Base-by-base conservation (phyloP, 53 echinoderm and acorn worm species). In the Glandiceps talaboti region DNA sequence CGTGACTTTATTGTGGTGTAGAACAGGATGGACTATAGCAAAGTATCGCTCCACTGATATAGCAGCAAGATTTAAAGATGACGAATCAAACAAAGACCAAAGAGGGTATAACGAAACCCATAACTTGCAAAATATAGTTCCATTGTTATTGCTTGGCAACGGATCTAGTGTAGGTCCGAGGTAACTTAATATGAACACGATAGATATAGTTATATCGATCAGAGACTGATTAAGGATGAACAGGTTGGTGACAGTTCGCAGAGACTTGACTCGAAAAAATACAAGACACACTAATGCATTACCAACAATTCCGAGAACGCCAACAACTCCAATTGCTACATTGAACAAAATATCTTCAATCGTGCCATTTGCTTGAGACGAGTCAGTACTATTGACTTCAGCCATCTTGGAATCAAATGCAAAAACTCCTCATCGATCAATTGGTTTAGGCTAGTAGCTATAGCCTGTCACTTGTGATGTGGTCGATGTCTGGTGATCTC, bases 171-270 rank as follows among this genome's bases (percentile, higher is more conserved):
- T 79, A 1, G 94, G 94, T 1, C 88, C 82, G 26, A 91, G 82
- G 72, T 88, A 86, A 27, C 91, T 85, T 33, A 89, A 77, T 27
- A 94, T 76, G 31, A 90, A 94, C 0, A 92, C 91, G 26, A 88
- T 1, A 0, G 94, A 94, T 27, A 88, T 91, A 1, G 86, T 86
- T 75, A 94, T 83, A 32, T 94, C 94, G 76, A 94, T 94, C 45
- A 94, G 30, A 25, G 94, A 90, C 33, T 94, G 94, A 76, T 94
- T 94, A 14, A 94, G 91, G 84, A 94, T 94, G 85, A 91, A 92
- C 29, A 92, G 82, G 76, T 94, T 91, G 80, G 91, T 86, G 73
- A 94, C 83, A 82, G 84, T 90, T 30, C 94, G 85, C 26, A 90
- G 84, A 0, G 94, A 87, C 76, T 88, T 94, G 33, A 80, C 77